Evolutionary conservation across 2,797 vertebrate species (phyloP).

Genomic region (Lophotriccus pileatus): DNA sequence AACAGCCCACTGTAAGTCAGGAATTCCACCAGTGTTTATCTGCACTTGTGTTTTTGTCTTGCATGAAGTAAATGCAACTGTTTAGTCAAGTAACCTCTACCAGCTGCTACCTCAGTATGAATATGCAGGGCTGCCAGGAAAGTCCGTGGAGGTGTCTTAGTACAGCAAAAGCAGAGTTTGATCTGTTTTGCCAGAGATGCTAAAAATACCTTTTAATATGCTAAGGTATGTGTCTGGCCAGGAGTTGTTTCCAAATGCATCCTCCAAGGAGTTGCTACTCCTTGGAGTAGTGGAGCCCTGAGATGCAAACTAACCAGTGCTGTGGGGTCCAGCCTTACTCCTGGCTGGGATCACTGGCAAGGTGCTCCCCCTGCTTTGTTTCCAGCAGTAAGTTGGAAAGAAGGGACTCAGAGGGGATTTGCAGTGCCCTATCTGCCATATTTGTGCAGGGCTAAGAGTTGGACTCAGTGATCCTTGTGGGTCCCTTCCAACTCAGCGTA

Average conservation of each 20-base stretch:
- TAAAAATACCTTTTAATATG: conserved; percentile 37
- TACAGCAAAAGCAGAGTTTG: neutral
- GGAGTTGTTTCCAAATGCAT: conserved; percentile 1
- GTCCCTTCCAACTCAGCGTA: neutral
- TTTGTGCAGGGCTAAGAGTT: neutral
- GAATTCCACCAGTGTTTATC: neutral
- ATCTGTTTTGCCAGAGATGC: neutral
- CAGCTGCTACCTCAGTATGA: accelerated
- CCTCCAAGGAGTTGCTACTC: neutral
- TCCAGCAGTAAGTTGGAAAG: neutral
- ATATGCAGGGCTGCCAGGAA: neutral
- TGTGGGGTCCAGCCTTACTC: neutral
- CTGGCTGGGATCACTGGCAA: accelerated
- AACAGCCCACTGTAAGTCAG: neutral
- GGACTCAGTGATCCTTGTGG: neutral
- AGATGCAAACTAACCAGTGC: neutral
- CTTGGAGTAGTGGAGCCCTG: neutral
- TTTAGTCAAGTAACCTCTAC: neutral
- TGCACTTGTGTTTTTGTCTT: neutral
- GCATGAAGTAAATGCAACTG: neutral
- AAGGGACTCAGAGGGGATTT: neutral
- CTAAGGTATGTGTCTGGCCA: neutral
- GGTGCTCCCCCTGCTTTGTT: neutral
- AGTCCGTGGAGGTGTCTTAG: neutral
- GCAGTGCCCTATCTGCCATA: neutral